phyloP scores from a whole-genome alignment of 2,888 invertebrate genomes.

The Teinopalpus imperialis region DNA sequence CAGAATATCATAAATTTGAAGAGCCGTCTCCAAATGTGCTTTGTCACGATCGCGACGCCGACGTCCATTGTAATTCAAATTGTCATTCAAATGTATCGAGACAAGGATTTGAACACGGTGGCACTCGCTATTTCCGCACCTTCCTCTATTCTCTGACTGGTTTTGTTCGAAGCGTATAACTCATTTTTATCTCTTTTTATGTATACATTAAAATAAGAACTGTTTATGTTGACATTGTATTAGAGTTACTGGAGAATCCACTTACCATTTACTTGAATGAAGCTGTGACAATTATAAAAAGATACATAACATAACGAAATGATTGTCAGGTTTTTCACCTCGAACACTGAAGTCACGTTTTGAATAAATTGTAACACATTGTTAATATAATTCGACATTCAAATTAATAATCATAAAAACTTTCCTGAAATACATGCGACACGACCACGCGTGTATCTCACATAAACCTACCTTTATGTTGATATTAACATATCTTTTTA shows the following conservation, averaged over 20 bases:
- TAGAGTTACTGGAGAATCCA: no score
- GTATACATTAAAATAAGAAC: no score
- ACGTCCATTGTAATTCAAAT: conserved; percentile 71
- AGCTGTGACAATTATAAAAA: no score
- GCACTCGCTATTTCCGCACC: conserved; percentile 74
- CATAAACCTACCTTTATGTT: conserved; percentile 18
- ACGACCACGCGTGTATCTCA: conserved; percentile 23
- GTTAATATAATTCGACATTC: conserved; percentile 16
- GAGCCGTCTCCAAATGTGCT: conserved; percentile 52
- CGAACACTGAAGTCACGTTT: conserved; percentile 32
- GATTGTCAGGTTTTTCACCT: neutral
- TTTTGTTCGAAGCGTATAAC: no score
- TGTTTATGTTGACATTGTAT: no score
- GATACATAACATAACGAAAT: no score
- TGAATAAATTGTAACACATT: conserved; percentile 23
- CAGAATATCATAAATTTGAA: conserved; percentile 47
- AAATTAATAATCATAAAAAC: conserved; percentile 24
- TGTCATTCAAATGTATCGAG: conserved; percentile 69
- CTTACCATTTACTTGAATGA: no score
- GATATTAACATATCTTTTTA: conserved; percentile 28
- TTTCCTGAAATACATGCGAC: conserved; percentile 4
- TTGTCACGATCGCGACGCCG: conserved; percentile 70
- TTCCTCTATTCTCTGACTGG: no score
- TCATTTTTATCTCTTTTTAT: no score
- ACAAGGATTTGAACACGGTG: conserved; percentile 61